Evolutionary conservation across 2,888 invertebrate species (phyloP).

Genomic region (Lasioglossum villosulum): DNA sequence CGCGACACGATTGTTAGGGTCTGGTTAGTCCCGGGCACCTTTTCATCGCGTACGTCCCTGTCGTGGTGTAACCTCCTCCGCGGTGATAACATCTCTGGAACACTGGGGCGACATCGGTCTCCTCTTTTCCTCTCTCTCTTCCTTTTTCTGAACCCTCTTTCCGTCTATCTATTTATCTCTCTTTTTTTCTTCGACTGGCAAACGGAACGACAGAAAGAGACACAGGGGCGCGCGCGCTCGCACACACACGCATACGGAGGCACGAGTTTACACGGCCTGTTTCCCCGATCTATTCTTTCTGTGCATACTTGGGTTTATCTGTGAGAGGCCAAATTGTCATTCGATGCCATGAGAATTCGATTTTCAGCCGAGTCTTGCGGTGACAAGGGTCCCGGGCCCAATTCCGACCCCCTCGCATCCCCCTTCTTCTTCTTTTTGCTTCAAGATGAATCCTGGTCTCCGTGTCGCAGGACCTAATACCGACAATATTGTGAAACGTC

Average conservation of each 20-base stretch:
- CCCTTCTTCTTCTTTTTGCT: background rate
- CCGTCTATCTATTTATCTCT: slow-evolving; percentile 23
- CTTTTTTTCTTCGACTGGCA: background rate
- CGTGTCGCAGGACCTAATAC: slow-evolving; percentile 24
- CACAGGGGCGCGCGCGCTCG: background rate
- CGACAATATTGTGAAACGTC: slow-evolving; percentile 70
- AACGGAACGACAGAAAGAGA: background rate
- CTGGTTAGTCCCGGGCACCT: slow-evolving; percentile 71
- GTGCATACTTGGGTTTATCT: slow-evolving; percentile 38
- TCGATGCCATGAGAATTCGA: slow-evolving; percentile 84
- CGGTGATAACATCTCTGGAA: slow-evolving; percentile 77
- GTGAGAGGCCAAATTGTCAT: slow-evolving; percentile 80
- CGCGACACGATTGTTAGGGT: slow-evolving; percentile 81
- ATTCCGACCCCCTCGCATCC: background rate
- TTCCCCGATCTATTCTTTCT: background rate
- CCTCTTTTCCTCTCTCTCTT: slow-evolving; percentile 4
- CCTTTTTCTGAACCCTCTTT: background rate
- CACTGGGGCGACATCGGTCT: slow-evolving; percentile 47
- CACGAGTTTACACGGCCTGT: background rate
- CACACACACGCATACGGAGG: background rate
- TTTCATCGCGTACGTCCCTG: slow-evolving; percentile 72
- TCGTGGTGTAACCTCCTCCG: slow-evolving; percentile 66
- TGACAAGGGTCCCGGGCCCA: slow-evolving; percentile 69
- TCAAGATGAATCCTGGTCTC: background rate
- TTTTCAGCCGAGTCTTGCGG: slow-evolving; percentile 77